Percentiles rank a stretch among this genome's conserved stretches.
Evolutionary conservation across 2,797 vertebrate species (phyloP).

Genomic region (Scolopax rusticola): DNA sequence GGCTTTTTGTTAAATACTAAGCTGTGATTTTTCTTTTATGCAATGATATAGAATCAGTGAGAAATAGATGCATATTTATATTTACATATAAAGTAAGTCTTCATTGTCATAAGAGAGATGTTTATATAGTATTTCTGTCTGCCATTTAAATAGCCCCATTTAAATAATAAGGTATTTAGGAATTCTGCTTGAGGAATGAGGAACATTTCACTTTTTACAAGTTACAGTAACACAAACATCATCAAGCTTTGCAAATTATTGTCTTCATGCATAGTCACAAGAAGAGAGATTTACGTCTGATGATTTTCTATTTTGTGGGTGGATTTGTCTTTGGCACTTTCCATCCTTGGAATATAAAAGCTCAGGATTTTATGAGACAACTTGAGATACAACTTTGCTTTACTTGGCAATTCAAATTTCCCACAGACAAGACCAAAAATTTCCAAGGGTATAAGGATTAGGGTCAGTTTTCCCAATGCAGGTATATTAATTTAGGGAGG

Average conservation of each 20-base stretch:
- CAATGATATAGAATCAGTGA: not conserved
- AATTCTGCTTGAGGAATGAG: not conserved
- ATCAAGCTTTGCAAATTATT: not conserved
- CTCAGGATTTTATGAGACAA: not conserved
- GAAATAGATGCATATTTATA: not conserved
- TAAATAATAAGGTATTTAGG: not conserved
- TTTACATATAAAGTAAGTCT: not conserved
- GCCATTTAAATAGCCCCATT: not conserved
- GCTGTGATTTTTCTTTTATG: not conserved
- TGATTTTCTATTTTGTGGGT: not conserved
- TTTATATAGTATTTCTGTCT: not conserved
- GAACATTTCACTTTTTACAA: not conserved
- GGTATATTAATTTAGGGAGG: not conserved
- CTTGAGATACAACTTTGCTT: not conserved
- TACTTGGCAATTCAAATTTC: slow-evolving; percentile 2
- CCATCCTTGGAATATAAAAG: not conserved
- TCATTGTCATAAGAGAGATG: not conserved
- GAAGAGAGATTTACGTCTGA: not conserved
- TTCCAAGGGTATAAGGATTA: not conserved
- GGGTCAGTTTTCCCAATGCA: not conserved
- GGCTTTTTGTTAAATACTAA: not conserved
- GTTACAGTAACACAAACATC: not conserved
- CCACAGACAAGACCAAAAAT: not conserved
- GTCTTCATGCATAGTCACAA: not conserved
- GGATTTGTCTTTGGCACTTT: not conserved